Percentiles rank a stretch among this genome's conserved stretches.
phyloP scores from a whole-genome alignment of 2,113 vertebrate species.

The Festucalex cinctus region DNA sequence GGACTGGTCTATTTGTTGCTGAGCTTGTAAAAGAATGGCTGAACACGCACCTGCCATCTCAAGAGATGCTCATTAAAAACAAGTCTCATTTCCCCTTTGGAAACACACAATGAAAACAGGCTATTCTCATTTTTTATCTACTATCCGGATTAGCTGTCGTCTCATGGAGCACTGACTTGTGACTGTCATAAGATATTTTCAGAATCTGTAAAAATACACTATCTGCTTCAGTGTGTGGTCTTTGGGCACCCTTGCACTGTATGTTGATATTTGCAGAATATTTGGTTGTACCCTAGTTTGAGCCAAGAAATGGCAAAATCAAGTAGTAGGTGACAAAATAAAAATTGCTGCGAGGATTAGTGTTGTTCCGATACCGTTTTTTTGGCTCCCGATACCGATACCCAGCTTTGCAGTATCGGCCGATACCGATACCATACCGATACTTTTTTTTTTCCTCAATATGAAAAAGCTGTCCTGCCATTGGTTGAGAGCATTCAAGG shows the following conservation, averaged over 20 bases:
- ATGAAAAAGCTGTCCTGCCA: too few relatives aligned
- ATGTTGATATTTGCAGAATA: constrained; percentile 32
- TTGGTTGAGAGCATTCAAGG: too few relatives aligned
- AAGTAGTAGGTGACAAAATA: too few relatives aligned
- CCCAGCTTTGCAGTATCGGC: too few relatives aligned
- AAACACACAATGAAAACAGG: constrained; percentile 25
- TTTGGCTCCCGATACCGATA: too few relatives aligned
- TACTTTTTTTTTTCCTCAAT: too few relatives aligned
- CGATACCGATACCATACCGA: too few relatives aligned
- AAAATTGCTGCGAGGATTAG: too few relatives aligned
- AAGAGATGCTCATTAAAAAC: constrained; percentile 74
- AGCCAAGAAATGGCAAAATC: too few relatives aligned
- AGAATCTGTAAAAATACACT: constrained; percentile 18
- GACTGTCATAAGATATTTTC: constrained; percentile 48
- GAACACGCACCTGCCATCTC: constrained; percentile 76
- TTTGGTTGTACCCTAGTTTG: too few relatives aligned
- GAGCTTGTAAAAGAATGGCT: constrained; percentile 69
- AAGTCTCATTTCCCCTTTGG: constrained; percentile 43
- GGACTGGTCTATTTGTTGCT: constrained; percentile 60
- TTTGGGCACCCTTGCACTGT: neutral
- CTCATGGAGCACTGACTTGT: constrained; percentile 20
- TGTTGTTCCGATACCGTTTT: too few relatives aligned
- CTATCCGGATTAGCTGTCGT: constrained; percentile 18
- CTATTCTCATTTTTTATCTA: neutral
- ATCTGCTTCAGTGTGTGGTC: too few relatives aligned